These are phyloP conservation scores for Ophioninae sp. DNA, from an alignment of 2,888 invertebrate genomes.

Conservation along the genomic window DNA sequence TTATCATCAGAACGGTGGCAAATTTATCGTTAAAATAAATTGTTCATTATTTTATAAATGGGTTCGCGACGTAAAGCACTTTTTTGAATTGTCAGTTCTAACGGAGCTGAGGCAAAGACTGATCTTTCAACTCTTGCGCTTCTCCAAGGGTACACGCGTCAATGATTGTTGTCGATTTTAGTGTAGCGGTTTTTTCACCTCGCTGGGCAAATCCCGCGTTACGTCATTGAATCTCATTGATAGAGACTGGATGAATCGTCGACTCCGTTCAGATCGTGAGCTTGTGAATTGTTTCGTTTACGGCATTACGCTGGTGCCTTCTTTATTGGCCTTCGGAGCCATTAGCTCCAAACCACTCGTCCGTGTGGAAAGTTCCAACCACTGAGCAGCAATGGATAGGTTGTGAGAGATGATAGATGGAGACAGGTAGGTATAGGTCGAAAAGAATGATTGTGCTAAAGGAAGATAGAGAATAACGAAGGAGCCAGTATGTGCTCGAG, in stretches of 20 bases:
- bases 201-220: neutral
- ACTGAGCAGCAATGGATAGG: conserved; percentile 11
- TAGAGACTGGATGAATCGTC: neutral
- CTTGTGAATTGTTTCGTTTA: conserved; percentile 6
- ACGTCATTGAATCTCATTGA: neutral
- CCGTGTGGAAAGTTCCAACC: conserved; percentile 14
- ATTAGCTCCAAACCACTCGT: conserved; percentile 50
- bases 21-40: no score
- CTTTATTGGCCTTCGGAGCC: conserved; percentile 38
- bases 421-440: conserved; percentile 14
- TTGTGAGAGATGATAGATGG: conserved; percentile 14
- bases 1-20: no score
- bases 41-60: no score
- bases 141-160: no score
- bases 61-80: no score
- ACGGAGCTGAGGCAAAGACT: no score
- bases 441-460: conserved; percentile 1
- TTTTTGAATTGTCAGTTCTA: no score
- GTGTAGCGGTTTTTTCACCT: neutral
- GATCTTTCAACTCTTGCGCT: no score
- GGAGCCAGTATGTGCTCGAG: conserved; percentile 14
- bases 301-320: conserved; percentile 1
- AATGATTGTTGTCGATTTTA: no score
- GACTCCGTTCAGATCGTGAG: neutral
- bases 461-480: conserved; percentile 1